phyloP scores from a whole-genome alignment of 1,140 invertebrate genomes.

The Cardiocondyla obscurior region DNA sequence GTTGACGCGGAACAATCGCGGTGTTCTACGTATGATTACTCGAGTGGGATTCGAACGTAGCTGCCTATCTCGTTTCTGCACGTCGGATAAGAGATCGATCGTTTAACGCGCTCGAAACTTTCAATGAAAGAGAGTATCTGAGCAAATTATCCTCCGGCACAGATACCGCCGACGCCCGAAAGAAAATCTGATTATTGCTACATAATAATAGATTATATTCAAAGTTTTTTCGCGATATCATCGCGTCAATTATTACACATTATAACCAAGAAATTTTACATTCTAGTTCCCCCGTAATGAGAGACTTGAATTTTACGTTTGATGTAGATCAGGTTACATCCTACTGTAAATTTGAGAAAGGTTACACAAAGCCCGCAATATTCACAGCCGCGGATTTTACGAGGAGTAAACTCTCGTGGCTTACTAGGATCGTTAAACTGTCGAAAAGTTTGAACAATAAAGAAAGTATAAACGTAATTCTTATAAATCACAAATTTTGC shows the following conservation, averaged over 20 bases:
- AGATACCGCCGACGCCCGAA: conserved; percentile 15
- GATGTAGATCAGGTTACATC: background rate
- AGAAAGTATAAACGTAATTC: background rate
- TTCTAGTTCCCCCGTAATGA: background rate
- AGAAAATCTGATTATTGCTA: conserved; percentile 59
- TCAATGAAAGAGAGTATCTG: background rate
- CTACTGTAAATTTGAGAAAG: background rate
- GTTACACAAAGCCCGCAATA: background rate
- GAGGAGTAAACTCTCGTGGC: background rate
- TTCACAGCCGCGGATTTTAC: background rate
- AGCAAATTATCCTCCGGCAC: background rate
- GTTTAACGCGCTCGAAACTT: conserved; percentile 50
- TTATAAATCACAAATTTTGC: conserved; percentile 12
- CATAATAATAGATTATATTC: too few relatives aligned
- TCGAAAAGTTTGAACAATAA: conserved; percentile 23
- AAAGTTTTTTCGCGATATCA: background rate
- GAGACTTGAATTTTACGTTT: background rate
- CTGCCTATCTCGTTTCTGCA: background rate
- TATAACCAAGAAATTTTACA: background rate
- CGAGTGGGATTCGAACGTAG: conserved; percentile 7
- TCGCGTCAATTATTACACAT: background rate
- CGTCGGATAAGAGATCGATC: conserved; percentile 58
- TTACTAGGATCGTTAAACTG: conserved; percentile 22
- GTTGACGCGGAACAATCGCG: conserved; percentile 56
- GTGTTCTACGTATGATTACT: conserved; percentile 39